Conservation (phyloP, 2,797 vertebrate genomes). For the Sebastes steindachneri region DNA sequence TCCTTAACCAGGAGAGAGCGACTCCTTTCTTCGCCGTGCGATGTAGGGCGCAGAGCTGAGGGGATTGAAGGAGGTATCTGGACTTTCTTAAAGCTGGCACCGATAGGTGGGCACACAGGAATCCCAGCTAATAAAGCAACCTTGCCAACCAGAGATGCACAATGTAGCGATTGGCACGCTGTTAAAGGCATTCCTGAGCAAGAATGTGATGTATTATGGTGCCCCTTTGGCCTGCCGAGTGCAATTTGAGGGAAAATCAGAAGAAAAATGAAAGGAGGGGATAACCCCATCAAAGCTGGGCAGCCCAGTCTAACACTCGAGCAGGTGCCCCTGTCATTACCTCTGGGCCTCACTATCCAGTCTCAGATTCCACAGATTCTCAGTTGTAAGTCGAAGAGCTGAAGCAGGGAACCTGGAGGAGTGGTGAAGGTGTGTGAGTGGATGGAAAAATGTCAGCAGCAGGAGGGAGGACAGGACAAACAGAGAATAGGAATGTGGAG, state of each 20-base stretch:
- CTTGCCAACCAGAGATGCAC: constrained; percentile 49
- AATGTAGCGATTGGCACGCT: constrained; percentile 49
- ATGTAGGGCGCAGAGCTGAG: constrained; percentile 25
- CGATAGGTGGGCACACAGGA: constrained; percentile 57
- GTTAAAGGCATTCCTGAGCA: constrained; percentile 69
- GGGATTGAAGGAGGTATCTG: constrained; percentile 20
- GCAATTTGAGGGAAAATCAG: constrained; percentile 42
- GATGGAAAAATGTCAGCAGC: constrained; percentile 6
- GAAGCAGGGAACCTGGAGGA: constrained; percentile 11
- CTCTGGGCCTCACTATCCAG: constrained; percentile 33
- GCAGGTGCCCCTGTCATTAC: constrained; percentile 73
- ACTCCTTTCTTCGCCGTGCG: constrained; percentile 37
- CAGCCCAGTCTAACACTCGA: constrained; percentile 30
- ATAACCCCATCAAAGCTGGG: constrained; percentile 47
- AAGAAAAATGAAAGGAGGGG: constrained; percentile 45
- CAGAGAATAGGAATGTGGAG: neutral
- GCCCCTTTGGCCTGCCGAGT: constrained; percentile 18
- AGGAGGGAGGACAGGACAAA: neutral
- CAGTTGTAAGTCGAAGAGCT: constrained; percentile 25
- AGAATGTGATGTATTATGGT: constrained; percentile 44
- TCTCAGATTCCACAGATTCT: constrained; percentile 58
- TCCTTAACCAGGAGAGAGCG: constrained; percentile 35
- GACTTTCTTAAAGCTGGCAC: constrained; percentile 41
- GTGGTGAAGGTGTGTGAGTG: neutral
- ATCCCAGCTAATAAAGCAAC: constrained; percentile 64